phyloP scores from a whole-genome alignment of 2,888 invertebrate genomes.

The Acleris laterana region DNA sequence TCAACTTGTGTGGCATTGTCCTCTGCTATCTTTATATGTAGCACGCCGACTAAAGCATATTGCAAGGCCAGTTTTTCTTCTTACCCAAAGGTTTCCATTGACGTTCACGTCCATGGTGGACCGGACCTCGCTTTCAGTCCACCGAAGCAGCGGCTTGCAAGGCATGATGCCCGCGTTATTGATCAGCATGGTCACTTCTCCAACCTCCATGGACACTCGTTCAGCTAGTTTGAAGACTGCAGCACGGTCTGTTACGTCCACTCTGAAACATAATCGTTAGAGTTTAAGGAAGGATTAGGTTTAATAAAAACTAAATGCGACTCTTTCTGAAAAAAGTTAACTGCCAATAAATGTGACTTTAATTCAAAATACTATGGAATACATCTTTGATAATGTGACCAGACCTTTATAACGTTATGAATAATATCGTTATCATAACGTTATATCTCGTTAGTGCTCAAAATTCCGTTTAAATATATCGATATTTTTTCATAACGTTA shows the following conservation, averaged over 20 bases:
- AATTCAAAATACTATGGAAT: too few relatives aligned
- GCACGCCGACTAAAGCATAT: neutral
- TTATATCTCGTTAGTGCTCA: too few relatives aligned
- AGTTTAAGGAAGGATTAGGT: too few relatives aligned
- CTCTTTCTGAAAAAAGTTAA: too few relatives aligned
- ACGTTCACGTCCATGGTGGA: constrained; percentile 88
- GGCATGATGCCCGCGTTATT: constrained; percentile 96
- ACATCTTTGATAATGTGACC: too few relatives aligned
- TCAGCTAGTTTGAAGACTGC: constrained; percentile 87
- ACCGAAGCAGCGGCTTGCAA: constrained; percentile 87
- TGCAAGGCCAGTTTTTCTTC: constrained; percentile 36
- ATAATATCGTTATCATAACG: too few relatives aligned
- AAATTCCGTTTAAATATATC: too few relatives aligned
- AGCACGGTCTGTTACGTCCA: constrained; percentile 89
- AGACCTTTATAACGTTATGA: too few relatives aligned
- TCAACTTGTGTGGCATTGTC: too few relatives aligned
- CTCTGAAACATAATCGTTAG: constrained; percentile 70
- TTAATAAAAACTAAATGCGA: constrained; percentile 16
- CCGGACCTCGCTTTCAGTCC: constrained; percentile 87
- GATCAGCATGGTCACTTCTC: constrained; percentile 89
- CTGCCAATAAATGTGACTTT: too few relatives aligned
- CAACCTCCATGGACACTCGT: constrained; percentile 87
- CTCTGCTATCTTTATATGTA: neutral
- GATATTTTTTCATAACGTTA: too few relatives aligned
- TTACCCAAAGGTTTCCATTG: constrained; percentile 89